These are phyloP conservation scores for Anthopleura sola DNA, from an alignment of 64 coral and sea anemone species.

Conservation along the genomic window DNA sequence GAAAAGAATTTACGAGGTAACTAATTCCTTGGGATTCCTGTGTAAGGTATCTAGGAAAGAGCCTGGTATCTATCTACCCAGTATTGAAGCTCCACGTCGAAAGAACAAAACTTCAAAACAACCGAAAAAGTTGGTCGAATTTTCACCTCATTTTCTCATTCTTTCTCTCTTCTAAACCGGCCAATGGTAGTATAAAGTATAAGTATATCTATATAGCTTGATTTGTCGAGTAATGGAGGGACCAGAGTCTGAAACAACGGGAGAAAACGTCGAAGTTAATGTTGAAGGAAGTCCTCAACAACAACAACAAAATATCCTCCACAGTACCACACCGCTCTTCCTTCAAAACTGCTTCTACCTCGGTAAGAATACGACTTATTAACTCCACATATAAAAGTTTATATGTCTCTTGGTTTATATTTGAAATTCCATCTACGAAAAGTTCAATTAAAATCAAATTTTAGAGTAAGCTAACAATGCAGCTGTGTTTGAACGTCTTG, in stretches of 20 bases:
- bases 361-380: neutral
- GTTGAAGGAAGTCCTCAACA: conserved; percentile 3
- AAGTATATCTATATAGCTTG: neutral
- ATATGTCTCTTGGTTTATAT: neutral
- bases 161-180: neutral
- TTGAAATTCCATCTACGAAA: neutral
- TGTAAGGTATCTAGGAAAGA: neutral
- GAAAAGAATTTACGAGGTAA: neutral
- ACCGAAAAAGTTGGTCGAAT: neutral
- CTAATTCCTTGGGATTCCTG: neutral
- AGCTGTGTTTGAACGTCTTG: no score
- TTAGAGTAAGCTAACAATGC: neutral
- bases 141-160: neutral
- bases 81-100: neutral
- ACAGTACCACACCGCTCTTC: neutral
- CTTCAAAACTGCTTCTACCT: conserved; percentile 10
- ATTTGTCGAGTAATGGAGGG: neutral
- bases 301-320: neutral
- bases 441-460: neutral
- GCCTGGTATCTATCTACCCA: neutral
- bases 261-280: neutral
- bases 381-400: neutral
- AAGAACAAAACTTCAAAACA: neutral
- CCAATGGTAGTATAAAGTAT: neutral
- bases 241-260: neutral